Evolutionary conservation across 2,113 vertebrate genomes (phyloP).

Genomic region (Colaptes auratus): DNA sequence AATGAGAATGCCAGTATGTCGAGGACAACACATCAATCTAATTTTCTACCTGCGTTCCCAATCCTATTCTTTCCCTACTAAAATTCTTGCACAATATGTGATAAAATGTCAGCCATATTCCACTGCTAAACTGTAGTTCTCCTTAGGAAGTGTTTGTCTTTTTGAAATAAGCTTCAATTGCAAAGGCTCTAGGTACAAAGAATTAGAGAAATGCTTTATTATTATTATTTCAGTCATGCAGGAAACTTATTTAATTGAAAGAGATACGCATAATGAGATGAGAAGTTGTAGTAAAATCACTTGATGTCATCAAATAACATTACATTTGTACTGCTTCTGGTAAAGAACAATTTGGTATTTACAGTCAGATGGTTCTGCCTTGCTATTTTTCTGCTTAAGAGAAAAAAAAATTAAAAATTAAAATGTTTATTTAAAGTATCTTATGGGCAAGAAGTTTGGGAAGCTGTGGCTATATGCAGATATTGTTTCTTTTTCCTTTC

Average conservation of each 20-base stretch:
- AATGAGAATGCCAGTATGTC: constrained; percentile 81
- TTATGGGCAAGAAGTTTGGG: neutral
- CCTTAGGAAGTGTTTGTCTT: neutral
- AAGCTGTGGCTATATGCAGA: neutral
- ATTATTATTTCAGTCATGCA: neutral
- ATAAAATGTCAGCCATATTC: constrained; percentile 8
- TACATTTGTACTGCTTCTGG: neutral
- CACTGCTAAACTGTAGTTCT: neutral
- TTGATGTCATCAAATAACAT: neutral
- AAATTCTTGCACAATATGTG: constrained; percentile 46
- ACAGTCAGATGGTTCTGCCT: neutral
- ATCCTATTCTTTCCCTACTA: constrained; percentile 40
- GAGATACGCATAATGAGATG: neutral
- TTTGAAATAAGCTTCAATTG: neutral
- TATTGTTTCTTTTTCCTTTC: neutral
- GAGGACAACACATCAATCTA: constrained; percentile 82
- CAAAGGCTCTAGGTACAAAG: neutral
- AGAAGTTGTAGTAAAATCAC: neutral
- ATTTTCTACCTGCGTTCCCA: constrained; percentile 71
- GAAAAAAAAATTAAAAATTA: neutral
- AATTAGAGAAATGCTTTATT: neutral
- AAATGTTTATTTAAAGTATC: neutral
- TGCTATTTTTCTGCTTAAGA: neutral
- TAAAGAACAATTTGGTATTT: neutral
- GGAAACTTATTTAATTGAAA: neutral